Base-by-base conservation (phyloP, 2,888 invertebrate species). In the Meganola albula region DNA sequence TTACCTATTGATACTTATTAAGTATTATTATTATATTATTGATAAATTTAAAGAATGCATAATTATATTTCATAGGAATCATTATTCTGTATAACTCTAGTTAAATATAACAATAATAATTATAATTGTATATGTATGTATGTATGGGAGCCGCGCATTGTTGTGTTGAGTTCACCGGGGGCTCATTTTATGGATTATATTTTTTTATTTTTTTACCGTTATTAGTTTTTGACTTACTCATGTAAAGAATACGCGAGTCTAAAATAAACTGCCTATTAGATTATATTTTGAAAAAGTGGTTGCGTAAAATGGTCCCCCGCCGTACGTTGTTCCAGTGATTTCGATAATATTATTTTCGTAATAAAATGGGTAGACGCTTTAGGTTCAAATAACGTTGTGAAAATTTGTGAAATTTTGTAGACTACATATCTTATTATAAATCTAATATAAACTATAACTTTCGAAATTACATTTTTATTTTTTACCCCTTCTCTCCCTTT, bases 11-110 rank as follows among this genome's bases (percentile, higher is more conserved):
- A 82, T 85, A 85, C 84, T 83, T 85, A 83, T 76, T 83, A 84
- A 85, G 85, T 85, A 86, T 84, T 87, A 86, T 80, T 80, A 82
- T 83, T 77, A 79, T 84, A 76, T 71, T 82, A 87, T 84, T 83
- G 74, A 86, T 83, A 84, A 85, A 85, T 84, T 82, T 79, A 85
- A 86, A 84, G 70, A 84, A 83, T 80, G 83, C 84, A 85, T 85
- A 85, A 87, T 87, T 86, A 85, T 87, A 87, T 87, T 86, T 86
- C 85, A 86, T 87, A 87, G 85, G 86, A 79, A 86, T 85, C 83
- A 87, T 87, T 86, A 87, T 87, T 86, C 86, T 82, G 84, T 87
- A 87, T 86, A 85, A 86, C 84, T 83, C 80, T 87, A 87, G 87
- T 85, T 87, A 85, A 85, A 77, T 85, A 77, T 85, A 84, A 85